Conservation (phyloP, 1,140 invertebrate genomes). For the Maniola jurtina region DNA sequence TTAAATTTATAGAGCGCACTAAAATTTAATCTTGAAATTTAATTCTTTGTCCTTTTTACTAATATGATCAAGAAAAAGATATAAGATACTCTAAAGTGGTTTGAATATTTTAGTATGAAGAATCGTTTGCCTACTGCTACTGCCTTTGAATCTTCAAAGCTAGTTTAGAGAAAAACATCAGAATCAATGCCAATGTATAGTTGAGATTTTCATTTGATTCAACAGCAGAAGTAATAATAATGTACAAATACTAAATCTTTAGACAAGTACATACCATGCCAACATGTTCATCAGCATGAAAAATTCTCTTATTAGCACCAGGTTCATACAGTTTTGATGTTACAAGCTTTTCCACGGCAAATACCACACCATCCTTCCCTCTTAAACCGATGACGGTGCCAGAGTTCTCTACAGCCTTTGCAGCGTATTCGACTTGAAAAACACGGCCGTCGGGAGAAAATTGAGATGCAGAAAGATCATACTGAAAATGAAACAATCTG, state of each 20-base stretch:
- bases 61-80: no score
- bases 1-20: no score
- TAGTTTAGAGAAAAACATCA: no score
- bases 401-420: slow-evolving; percentile 99
- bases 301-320: slow-evolving; percentile 96
- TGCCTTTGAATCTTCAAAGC: no score
- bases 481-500: slow-evolving; percentile 82
- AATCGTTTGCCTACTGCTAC: no score
- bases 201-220: no score
- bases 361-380: slow-evolving; percentile 97
- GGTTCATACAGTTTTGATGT: slow-evolving; percentile 98
- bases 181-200: neutral
- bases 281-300: slow-evolving; percentile 96
- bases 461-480: slow-evolving; percentile 99
- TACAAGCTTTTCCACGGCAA: slow-evolving; percentile 98
- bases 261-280: slow-evolving; percentile 86
- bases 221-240: no score
- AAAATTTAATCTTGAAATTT: no score
- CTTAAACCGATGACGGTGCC: slow-evolving; percentile 96
- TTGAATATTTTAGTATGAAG: no score
- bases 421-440: slow-evolving; percentile 99
- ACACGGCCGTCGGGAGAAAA: slow-evolving; percentile 99
- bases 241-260: no score
- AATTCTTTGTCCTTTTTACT: no score
- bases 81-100: no score